Base-by-base conservation (phyloP, 53 echinoderm and acorn worm genomes). In the Zoroaster sp. region DNA sequence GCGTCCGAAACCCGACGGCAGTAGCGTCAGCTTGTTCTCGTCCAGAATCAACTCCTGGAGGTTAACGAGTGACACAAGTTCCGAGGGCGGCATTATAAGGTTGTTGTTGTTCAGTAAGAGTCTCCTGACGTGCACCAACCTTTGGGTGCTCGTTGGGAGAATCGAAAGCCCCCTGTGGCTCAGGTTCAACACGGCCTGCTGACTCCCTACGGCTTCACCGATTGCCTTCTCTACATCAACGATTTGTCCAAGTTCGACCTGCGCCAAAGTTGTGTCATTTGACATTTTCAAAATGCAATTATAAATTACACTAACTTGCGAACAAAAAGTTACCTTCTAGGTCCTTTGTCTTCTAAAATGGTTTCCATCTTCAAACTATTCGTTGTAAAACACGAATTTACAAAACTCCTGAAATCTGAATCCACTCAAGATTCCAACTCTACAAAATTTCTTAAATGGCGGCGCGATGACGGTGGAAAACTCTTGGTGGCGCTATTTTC, bases 81-180 rank as follows among this genome's bases (percentile, higher is more conserved):
- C 98, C 14, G 94, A 72, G 18, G 98, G 98, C 1, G 98, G 98
- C 98, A 98, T 98, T 53, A 97, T 75, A 15, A 98, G 47, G 28
- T 77, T 91, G 78, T 98, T 96, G 81, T 98, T 91, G 77, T 98
- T 98, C 71, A 98, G 87, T 9, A 98, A 78, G 39, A 98, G 88
- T 47, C 98, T 86, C 73, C 74, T 81, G 12, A 95, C 78, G 35
- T 72, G 74, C 20, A 31, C 66, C 75, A 98, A 78, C 51, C 88
- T 87, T 40, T 91, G 90, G 45, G 96, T 78, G 42, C 87, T 89
- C 40, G 96, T 82, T 21, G 98, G 98, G 25, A 98, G 89, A 14
- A 95, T 70, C 2, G 95, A 78, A 53, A 98, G 69, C 1, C 90
- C 55, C 18, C 98, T 89, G 82, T 98, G 93, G 40, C 98, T 98